These are phyloP conservation scores for Polydrusus pterygomalis DNA, from an alignment of 2,888 invertebrate species.

Conservation along the genomic window DNA sequence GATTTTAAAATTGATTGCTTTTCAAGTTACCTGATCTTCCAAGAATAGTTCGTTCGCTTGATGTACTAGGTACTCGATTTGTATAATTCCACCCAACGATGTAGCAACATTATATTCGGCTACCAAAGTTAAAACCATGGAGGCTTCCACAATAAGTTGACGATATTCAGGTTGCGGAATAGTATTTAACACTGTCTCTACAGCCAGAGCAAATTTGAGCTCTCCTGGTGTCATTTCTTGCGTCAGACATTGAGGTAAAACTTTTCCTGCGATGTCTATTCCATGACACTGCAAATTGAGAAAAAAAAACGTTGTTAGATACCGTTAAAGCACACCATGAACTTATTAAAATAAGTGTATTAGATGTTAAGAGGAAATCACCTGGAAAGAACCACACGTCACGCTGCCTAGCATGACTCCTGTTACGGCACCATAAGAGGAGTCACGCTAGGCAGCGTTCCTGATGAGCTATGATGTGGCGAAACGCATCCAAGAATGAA, in stretches of 20 bases:
- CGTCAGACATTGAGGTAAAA: conserved; percentile 93
- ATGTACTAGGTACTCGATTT: conserved; percentile 94
- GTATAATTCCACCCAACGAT: conserved; percentile 85
- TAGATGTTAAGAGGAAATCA: too few relatives aligned
- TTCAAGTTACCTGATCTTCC: conserved; percentile 88
- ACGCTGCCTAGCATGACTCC: too few relatives aligned
- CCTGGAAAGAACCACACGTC: too few relatives aligned
- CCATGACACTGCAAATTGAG: conserved; percentile 90
- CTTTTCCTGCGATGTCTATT: conserved; percentile 91
- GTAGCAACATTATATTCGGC: conserved; percentile 89
- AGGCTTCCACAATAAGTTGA: conserved; percentile 95
- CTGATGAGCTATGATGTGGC: too few relatives aligned
- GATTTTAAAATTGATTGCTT: background rate
- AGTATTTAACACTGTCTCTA: conserved; percentile 96
- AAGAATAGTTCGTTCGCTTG: conserved; percentile 96
- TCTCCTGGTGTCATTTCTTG: conserved; percentile 99
- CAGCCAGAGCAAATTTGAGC: conserved; percentile 97
- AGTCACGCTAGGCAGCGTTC: too few relatives aligned
- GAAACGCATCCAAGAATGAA: too few relatives aligned
- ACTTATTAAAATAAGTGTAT: too few relatives aligned
- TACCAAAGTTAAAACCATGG: conserved; percentile 96
- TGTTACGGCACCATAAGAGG: too few relatives aligned
- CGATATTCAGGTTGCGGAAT: conserved; percentile 99
- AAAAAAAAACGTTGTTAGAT: background rate
- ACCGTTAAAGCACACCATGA: too few relatives aligned